Evolutionary conservation across 2,113 vertebrate genomes (phyloP).

Genomic region (Bombycilla garrulus): DNA sequence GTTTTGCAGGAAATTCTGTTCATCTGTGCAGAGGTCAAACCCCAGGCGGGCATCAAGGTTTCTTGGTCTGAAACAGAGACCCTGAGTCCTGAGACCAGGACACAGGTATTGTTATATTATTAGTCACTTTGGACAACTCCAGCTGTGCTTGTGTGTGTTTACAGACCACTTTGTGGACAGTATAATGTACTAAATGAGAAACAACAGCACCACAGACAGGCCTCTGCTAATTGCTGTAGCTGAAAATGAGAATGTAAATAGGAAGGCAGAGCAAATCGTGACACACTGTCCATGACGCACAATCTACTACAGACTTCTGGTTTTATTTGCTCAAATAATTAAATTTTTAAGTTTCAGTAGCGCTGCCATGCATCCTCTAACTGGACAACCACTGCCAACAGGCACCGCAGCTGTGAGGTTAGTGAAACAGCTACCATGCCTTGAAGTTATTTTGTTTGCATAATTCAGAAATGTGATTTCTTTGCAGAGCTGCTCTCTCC

Average conservation of each 20-base stretch:
- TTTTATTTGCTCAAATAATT: background rate
- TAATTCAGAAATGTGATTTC: background rate
- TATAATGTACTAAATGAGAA: background rate
- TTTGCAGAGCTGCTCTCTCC: background rate
- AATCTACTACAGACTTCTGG: background rate
- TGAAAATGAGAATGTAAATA: background rate
- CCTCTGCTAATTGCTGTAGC: background rate
- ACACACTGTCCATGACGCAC: background rate
- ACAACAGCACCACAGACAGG: background rate
- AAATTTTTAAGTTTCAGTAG: background rate
- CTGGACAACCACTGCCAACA: background rate
- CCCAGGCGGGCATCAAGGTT: slow-evolving; percentile 75
- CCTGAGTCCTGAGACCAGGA: slow-evolving; percentile 62
- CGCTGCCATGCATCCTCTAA: background rate
- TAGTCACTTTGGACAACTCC: fast-evolving
- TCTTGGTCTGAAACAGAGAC: slow-evolving; percentile 51
- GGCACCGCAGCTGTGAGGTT: background rate
- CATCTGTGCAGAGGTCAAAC: slow-evolving; percentile 75
- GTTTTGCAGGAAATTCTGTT: slow-evolving; percentile 79
- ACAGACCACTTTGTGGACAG: background rate
- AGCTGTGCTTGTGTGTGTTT: background rate
- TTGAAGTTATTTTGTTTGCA: background rate
- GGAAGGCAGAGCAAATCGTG: background rate
- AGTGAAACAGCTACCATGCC: background rate
- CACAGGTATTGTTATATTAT: background rate